Percentiles rank a stretch among this genome's conserved stretches.
Conservation (phyloP, 2,113 vertebrate genomes). For the Nyctereutes procyonoides region DNA sequence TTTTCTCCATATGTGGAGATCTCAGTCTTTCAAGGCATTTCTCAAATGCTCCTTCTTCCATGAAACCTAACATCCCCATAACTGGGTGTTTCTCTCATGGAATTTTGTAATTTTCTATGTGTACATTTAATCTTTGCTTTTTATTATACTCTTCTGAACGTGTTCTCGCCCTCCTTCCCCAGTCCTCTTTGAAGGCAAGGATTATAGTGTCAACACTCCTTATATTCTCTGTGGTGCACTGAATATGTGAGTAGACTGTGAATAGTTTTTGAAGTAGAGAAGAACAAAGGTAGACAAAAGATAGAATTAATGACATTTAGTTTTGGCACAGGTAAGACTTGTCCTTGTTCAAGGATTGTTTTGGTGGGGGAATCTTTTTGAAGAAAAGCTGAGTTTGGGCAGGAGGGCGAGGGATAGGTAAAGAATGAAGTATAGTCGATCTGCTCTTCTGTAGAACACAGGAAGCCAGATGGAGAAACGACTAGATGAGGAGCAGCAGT, state of each 20-base stretch:
- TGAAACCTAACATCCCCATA: not conserved
- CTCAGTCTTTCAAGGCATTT: not conserved
- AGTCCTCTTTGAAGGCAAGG: not conserved
- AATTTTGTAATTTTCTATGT: not conserved
- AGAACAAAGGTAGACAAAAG: slow-evolving; percentile 2
- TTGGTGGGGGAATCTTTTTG: slow-evolving; percentile 10
- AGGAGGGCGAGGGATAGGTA: not conserved
- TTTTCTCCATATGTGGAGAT: not conserved
- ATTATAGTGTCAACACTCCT: not conserved
- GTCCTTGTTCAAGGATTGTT: not conserved
- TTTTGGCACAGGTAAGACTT: not conserved
- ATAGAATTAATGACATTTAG: not conserved
- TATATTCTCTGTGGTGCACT: not conserved
- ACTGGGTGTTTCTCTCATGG: not conserved
- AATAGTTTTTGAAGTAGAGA: not conserved
- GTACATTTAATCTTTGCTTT: not conserved
- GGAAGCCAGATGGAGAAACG: not conserved
- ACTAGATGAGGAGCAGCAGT: not conserved
- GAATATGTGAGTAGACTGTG: not conserved
- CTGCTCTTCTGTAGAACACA: not conserved
- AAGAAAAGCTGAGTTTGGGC: not conserved
- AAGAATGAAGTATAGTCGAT: not conserved
- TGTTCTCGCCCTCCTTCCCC: not conserved
- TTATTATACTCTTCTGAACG: not conserved
- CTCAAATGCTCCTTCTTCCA: not conserved